These are phyloP conservation scores for Anthophora plumipes DNA, from an alignment of 2,888 invertebrate genomes.

Conservation along the genomic window DNA sequence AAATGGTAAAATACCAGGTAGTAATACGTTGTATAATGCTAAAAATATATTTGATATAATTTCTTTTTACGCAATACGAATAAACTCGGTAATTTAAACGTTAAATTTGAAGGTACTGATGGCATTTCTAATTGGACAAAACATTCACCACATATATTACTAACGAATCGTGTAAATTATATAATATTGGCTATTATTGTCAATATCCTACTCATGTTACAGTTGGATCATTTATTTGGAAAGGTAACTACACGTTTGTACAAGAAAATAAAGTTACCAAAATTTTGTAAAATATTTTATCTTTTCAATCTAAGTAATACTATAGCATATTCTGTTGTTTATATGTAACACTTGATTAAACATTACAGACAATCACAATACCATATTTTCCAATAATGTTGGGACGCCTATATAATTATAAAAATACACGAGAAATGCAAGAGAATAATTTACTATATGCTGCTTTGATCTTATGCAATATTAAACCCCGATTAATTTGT, in stretches of 20 bases:
- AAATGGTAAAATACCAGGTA: conserved; percentile 47
- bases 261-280: neutral
- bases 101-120: neutral
- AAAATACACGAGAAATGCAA: conserved; percentile 55
- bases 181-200: conserved; percentile 75
- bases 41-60: neutral
- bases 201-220: conserved; percentile 74
- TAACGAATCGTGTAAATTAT: conserved; percentile 68
- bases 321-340: neutral
- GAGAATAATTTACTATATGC: conserved; percentile 72
- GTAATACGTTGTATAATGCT: conserved; percentile 18
- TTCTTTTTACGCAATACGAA: neutral
- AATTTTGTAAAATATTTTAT: neutral
- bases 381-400: conserved; percentile 75
- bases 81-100: neutral
- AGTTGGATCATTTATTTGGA: conserved; percentile 74
- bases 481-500: conserved; percentile 75
- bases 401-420: conserved; percentile 67
- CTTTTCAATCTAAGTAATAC: neutral
- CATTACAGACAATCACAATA: conserved; percentile 76
- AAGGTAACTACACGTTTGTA: conserved; percentile 69
- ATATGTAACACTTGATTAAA: conserved; percentile 14
- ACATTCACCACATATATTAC: conserved; percentile 10
- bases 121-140: neutral
- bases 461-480: conserved; percentile 78